A percentile compares a stretch with the other conserved stretches of the same genome.
phyloP scores from a whole-genome alignment of 2,113 vertebrate species.

The Spea multiplicata region DNA sequence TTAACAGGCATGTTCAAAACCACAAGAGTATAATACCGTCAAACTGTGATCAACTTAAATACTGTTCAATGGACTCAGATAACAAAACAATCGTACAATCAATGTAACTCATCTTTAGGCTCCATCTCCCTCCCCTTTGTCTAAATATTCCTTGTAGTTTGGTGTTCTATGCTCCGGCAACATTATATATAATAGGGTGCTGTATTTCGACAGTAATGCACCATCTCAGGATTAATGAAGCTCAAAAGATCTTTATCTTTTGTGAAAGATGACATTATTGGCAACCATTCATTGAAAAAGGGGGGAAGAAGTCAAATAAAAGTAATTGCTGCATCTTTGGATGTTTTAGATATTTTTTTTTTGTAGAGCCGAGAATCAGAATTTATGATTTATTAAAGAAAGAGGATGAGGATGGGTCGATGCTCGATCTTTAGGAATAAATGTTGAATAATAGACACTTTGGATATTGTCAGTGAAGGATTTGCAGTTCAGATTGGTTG shows the following conservation, averaged over 20 bases:
- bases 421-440: neutral
- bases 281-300: slow-evolving; percentile 63
- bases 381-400: slow-evolving; percentile 6
- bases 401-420: neutral
- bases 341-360: slow-evolving; percentile 48
- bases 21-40: neutral
- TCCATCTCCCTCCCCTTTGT: neutral
- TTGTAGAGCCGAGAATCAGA: slow-evolving; percentile 13
- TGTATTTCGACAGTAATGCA: slow-evolving; percentile 67
- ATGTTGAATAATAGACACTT: neutral
- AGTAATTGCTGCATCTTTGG: slow-evolving; percentile 65
- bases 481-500: no score
- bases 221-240: slow-evolving; percentile 69
- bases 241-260: slow-evolving; percentile 68
- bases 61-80: slow-evolving; percentile 13
- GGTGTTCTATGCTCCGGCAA: slow-evolving; percentile 50
- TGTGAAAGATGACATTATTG: slow-evolving; percentile 68
- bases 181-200: slow-evolving; percentile 65
- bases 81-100: slow-evolving; percentile 15
- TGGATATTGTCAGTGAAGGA: neutral
- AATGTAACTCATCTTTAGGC: neutral
- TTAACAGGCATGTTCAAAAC: slow-evolving; percentile 10
- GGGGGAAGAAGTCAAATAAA: slow-evolving; percentile 43
- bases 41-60: slow-evolving; percentile 9
- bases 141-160: neutral